Evolutionary conservation across 2,113 vertebrate species (phyloP), one percentile per base, ranked within the genome.

Genomic region (Pterophyllum scalare): DNA sequence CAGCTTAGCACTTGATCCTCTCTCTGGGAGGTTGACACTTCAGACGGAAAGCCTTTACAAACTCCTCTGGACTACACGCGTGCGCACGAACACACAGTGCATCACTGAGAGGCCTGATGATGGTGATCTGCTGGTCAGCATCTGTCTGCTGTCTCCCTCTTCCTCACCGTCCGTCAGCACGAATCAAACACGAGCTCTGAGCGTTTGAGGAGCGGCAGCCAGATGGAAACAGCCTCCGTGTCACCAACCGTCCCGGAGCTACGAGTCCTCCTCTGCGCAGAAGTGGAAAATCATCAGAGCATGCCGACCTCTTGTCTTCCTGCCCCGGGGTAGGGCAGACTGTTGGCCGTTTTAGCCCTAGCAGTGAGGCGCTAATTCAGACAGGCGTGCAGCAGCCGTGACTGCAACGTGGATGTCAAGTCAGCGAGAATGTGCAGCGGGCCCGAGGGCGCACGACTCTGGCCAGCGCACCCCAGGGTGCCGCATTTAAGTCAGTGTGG

Each of bases 1-100:
- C 80, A 87, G 91, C 91, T 95, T 91, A 95, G 94, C 84, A 87
- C 89, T 90, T 94, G 90, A 94, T 93, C 90, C 91, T 89, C 89
- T 92, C 93, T 87, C 84, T 83, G 93, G 93, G 88, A 92, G 91
- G 83, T 85, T 92, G 91, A 90, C 91, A 93, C 93, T 94, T 92
- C 87, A 89, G 87, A 93, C 80, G 75, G 81, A 86, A 93, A 91
- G 46, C 75, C 88, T 77, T 91, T 87, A 75, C 86, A 85, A 87
- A 84, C 80, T 82, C 79, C 35, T 35, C 57, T 52, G 46, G 70
- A 84, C 70, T 61, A 33, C 31, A 7, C 5, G 1, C 31, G 1
- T 79, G 40, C 65, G 26, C 65, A 79, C 72, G 56, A 64, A 86
- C 67, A 85, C 72, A 80, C 70, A 70, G 67, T 11, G 22, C 12